Percentiles rank a stretch among this genome's conserved stretches.
Evolutionary conservation across 2,888 invertebrate species (phyloP).

Genomic region (Eupsilia transversa): DNA sequence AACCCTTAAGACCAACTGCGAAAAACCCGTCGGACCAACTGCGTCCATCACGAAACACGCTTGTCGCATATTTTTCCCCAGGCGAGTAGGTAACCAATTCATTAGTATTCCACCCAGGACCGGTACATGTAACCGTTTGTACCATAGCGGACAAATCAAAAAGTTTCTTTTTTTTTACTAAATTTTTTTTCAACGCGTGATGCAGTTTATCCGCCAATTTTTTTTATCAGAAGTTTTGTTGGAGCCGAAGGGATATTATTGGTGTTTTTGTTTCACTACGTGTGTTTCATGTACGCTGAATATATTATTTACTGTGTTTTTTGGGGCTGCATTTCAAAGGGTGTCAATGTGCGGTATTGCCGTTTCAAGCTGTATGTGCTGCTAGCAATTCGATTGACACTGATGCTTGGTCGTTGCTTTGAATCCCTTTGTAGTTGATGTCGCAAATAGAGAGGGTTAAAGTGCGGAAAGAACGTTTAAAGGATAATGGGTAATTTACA

Average conservation of each 20-base stretch:
- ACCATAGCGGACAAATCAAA: conserved; percentile 70
- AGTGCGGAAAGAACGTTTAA: not conserved
- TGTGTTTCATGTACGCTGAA: conserved; percentile 27
- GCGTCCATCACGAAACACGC: conserved; percentile 54
- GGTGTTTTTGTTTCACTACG: conserved; percentile 40
- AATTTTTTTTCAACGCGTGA: conserved; percentile 42
- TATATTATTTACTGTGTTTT: conserved; percentile 39
- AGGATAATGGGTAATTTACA: no score
- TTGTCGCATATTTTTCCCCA: conserved; percentile 62
- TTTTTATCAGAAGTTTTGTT: conserved; percentile 53
- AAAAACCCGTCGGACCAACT: conserved; percentile 45
- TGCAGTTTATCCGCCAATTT: conserved; percentile 58
- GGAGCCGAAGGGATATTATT: conserved; percentile 38
- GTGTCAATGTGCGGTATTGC: conserved; percentile 19
- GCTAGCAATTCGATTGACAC: conserved; percentile 23
- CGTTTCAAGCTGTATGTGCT: not conserved
- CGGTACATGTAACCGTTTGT: conserved; percentile 63
- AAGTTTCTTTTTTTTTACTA: conserved; percentile 63
- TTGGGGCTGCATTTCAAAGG: conserved; percentile 30
- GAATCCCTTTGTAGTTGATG: conserved; percentile 7
- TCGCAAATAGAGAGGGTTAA: not conserved
- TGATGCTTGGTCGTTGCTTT: conserved; percentile 20
- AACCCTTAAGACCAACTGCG: conserved; percentile 26
- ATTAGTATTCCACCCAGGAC: conserved; percentile 76
- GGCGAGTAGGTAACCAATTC: conserved; percentile 73